Percentiles rank a stretch among this genome's conserved stretches.
These are phyloP conservation scores for Apostichopus californicus DNA, from an alignment of 35 echinoderm and acorn worm genomes.

Conservation along the genomic window DNA sequence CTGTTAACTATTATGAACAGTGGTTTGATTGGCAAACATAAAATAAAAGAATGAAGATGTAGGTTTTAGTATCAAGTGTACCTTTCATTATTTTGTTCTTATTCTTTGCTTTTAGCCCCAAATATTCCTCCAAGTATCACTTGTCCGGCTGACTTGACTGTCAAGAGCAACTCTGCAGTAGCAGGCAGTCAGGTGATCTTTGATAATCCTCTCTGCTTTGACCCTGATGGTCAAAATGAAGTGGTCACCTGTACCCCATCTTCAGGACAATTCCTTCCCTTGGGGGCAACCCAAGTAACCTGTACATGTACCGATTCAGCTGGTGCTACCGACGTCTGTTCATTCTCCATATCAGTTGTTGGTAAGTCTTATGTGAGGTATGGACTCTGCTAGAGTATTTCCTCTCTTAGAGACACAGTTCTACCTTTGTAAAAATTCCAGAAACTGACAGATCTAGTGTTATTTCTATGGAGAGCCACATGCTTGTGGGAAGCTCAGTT, in stretches of 20 bases:
- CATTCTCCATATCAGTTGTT: neutral
- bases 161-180: neutral
- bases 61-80: no score
- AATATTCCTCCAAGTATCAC: neutral
- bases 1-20: no score
- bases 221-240: neutral
- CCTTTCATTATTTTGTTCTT: no score
- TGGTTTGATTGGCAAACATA: no score
- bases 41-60: no score
- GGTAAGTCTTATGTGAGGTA: neutral
- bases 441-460: no score
- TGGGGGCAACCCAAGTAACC: neutral
- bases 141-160: neutral
- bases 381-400: no score
- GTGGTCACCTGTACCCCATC: neutral
- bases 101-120: neutral
- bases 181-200: neutral
- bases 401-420: no score
- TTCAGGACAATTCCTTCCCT: neutral
- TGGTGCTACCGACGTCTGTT: neutral
- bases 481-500: no score
- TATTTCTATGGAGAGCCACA: no score
- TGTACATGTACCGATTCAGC: constrained; percentile 11
- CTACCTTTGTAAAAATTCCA: no score
- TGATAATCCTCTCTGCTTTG: neutral